These are phyloP conservation scores for Lytechinus pictus DNA, from an alignment of 35 echinoderm and acorn worm species.

Conservation along the genomic window DNA sequence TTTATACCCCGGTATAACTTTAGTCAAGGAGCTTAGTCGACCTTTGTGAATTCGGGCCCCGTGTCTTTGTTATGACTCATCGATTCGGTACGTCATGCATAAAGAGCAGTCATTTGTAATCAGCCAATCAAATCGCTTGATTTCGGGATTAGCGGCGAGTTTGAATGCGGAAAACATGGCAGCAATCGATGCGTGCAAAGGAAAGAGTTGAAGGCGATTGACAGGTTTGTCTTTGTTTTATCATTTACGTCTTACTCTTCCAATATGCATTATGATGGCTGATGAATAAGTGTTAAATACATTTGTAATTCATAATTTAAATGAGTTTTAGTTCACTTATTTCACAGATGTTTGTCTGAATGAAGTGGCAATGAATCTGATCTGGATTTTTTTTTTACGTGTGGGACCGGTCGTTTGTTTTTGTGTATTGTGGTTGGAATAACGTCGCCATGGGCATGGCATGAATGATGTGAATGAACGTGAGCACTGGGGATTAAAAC, in stretches of 20 bases:
- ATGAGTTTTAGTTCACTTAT: no score
- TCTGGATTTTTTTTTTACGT: not conserved
- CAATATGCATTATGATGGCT: no score
- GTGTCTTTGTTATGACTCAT: no score
- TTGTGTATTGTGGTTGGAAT: not conserved
- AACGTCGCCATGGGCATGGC: not conserved
- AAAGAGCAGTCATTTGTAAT: not conserved
- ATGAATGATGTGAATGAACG: not conserved
- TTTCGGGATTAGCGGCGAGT: not conserved
- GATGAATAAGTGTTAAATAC: no score
- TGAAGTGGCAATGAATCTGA: not conserved
- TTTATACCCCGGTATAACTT: no score
- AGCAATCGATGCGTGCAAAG: not conserved
- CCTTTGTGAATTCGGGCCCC: no score
- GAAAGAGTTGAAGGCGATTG: not conserved
- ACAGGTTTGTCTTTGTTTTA: not conserved
- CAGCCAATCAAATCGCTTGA: conserved; percentile 3
- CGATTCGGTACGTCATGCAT: not conserved
- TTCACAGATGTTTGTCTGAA: not conserved
- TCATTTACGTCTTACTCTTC: no score
- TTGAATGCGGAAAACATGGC: conserved; percentile 28
- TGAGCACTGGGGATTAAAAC: not conserved
- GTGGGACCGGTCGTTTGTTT: not conserved
- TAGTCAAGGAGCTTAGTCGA: no score
- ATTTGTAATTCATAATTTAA: no score